Percentiles rank a stretch among this genome's conserved stretches.
phyloP scores from a whole-genome alignment of 2,113 vertebrate species.

The Rafetus swinhoei region DNA sequence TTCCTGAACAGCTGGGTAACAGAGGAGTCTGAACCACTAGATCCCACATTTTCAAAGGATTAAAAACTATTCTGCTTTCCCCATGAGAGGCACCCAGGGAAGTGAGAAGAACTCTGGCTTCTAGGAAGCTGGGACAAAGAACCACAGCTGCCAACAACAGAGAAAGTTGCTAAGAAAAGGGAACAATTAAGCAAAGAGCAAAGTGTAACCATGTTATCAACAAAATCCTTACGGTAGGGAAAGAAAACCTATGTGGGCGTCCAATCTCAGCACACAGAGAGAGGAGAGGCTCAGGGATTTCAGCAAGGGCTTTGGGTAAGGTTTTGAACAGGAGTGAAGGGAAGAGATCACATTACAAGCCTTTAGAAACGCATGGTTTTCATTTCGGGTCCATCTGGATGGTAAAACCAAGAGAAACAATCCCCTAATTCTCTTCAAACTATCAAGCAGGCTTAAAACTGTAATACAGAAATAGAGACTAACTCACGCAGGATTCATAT shows the following conservation, averaged over 20 bases:
- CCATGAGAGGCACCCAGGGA: constrained; percentile 49
- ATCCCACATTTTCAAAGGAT: constrained; percentile 11
- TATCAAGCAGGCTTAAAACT: not conserved
- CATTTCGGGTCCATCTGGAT: not conserved
- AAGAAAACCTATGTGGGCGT: not conserved
- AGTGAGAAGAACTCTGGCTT: constrained; percentile 49
- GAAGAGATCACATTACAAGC: constrained; percentile 19
- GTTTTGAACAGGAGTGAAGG: constrained; percentile 17
- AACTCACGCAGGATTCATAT: not conserved
- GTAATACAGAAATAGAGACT: not conserved
- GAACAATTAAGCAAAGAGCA: constrained; percentile 60
- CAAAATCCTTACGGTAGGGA: constrained; percentile 15
- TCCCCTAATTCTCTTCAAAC: not conserved
- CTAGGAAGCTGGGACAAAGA: constrained; percentile 72
- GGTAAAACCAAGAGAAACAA: constrained; percentile 12
- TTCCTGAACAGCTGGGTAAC: not conserved
- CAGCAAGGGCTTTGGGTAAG: not conserved
- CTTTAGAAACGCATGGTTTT: constrained; percentile 5
- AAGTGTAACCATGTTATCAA: constrained; percentile 30
- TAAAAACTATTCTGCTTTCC: constrained; percentile 50
- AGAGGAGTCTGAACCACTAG: not conserved
- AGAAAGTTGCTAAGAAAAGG: constrained; percentile 66
- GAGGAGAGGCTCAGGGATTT: constrained; percentile 24
- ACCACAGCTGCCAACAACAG: constrained; percentile 69
- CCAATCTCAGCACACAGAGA: not conserved